Evolutionary conservation across 2,113 vertebrate species (phyloP), one percentile per base, ranked within the genome.

Genomic region (Pipra filicauda): DNA sequence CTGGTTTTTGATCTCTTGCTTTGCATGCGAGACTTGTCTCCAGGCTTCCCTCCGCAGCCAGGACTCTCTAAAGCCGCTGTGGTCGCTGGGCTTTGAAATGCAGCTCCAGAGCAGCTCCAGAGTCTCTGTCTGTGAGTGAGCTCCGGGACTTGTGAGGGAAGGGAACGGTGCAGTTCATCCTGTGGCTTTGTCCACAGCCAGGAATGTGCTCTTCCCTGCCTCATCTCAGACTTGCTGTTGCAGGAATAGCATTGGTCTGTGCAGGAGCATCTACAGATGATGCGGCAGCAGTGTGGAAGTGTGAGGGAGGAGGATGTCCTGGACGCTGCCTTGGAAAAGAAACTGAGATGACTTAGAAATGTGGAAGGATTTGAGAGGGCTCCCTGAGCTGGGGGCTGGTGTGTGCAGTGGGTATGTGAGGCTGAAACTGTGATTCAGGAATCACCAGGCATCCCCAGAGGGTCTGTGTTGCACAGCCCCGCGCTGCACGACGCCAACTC

Each of bases 1-100:
- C 85, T 88, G 92, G 21, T 43, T 82, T 97, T 96, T 96, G 95
- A 96, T 96, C 88, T 93, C 80, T 69, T 69, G 71, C 88, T 96
- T 94, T 95, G 90, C 94, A 95, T 94, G 82, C 1, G 0, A 89
- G 62, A 55, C 85, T 93, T 88, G 85, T 88, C 85, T 93, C 52
- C 71, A 75, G 90, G 94, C 90, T 90, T 75, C 75, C 30, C 62
- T 89, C 48, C 31, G 66, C 91, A 89, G 93, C 69, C 19, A 5
- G 81, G 61, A 18, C 72, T 91, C 74, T 46, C 61, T 78, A 15
- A 82, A 64, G 86, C 44, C 0, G 0, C 58, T 94, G 81, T 4
- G 8, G 66, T 91, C 0, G 0, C 61, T 18, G 43, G 52, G 66
- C 62, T 93, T 96, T 91, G 90, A 91, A 95, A 78, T 72, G 90